These are phyloP conservation scores for Andricus curvator DNA, from an alignment of 2,888 invertebrate genomes.

Conservation along the genomic window DNA sequence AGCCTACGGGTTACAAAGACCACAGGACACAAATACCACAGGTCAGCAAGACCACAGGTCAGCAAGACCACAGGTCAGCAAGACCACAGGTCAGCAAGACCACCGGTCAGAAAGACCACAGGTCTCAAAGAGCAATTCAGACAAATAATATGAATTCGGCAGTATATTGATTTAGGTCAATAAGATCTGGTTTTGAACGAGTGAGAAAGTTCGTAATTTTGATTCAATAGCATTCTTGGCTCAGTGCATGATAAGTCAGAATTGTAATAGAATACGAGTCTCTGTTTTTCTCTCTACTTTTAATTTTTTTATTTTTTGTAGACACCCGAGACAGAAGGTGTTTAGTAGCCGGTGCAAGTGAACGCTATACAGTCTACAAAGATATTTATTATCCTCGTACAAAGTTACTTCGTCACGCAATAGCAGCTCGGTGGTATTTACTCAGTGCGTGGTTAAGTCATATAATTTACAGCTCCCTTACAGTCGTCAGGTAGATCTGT, in stretches of 20 bases:
- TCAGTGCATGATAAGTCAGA: neutral
- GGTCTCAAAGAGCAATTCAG: too few species aligned
- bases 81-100: too few species aligned
- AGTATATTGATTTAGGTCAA: too few species aligned
- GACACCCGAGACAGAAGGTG: slow-evolving; percentile 26
- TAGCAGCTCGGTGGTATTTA: slow-evolving; percentile 34
- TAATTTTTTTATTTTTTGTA: neutral
- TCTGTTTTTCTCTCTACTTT: neutral
- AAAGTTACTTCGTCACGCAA: slow-evolving; percentile 43
- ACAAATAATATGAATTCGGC: too few species aligned
- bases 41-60: too few species aligned
- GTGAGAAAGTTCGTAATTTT: too few species aligned
- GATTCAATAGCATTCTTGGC: too few species aligned
- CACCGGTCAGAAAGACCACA: too few species aligned
- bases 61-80: too few species aligned
- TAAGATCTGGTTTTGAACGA: too few species aligned
- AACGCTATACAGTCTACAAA: slow-evolving; percentile 12
- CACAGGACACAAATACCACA: too few species aligned
- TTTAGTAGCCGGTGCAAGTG: slow-evolving; percentile 31
- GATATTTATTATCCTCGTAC: slow-evolving; percentile 41
- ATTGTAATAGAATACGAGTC: neutral
- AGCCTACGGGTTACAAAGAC: too few species aligned
- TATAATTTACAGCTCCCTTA: slow-evolving; percentile 32
- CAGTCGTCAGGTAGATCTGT: slow-evolving; percentile 11
- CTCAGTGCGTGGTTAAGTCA: neutral